A percentile compares a stretch with the other conserved stretches of the same genome.
phyloP scores from a whole-genome alignment of 2,888 invertebrate species.

The Apodemia mormo region DNA sequence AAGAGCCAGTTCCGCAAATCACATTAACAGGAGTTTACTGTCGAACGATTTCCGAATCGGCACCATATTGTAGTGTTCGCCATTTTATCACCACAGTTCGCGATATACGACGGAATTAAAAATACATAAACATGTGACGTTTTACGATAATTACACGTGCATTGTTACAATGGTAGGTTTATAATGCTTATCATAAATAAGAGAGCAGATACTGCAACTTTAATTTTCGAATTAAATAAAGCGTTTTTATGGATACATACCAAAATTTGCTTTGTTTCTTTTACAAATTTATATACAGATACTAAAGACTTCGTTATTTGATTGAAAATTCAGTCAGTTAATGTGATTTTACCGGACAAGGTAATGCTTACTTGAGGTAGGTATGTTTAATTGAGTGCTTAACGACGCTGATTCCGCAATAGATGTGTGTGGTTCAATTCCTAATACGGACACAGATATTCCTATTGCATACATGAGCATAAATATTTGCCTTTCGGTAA shows the following conservation, averaged over 20 bases:
- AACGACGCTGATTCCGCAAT: too few relatives aligned
- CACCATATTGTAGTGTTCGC: constrained; percentile 51
- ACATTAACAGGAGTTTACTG: constrained; percentile 71
- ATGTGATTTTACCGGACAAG: too few relatives aligned
- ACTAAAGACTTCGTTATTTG: too few relatives aligned
- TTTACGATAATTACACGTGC: constrained; percentile 75
- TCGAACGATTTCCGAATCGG: constrained; percentile 63
- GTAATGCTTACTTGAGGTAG: too few relatives aligned
- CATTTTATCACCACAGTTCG: constrained; percentile 57
- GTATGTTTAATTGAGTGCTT: too few relatives aligned
- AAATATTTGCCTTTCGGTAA: too few relatives aligned
- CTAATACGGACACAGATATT: too few relatives aligned
- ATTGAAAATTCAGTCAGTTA: too few relatives aligned
- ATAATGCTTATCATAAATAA: constrained; percentile 58
- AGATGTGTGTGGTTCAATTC: too few relatives aligned
- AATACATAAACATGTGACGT: constrained; percentile 77
- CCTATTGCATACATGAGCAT: too few relatives aligned
- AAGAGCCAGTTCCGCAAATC: constrained; percentile 42
- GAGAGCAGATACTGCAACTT: constrained; percentile 37
- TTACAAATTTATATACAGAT: neutral
- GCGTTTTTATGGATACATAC: constrained; percentile 32
- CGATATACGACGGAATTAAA: constrained; percentile 76
- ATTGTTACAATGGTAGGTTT: constrained; percentile 66
- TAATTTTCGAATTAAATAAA: constrained; percentile 39
- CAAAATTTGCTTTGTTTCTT: neutral